Evolutionary conservation across 2,113 vertebrate species (phyloP), one percentile per base, ranked within the genome.

Genomic region (Lepus europaeus): DNA sequence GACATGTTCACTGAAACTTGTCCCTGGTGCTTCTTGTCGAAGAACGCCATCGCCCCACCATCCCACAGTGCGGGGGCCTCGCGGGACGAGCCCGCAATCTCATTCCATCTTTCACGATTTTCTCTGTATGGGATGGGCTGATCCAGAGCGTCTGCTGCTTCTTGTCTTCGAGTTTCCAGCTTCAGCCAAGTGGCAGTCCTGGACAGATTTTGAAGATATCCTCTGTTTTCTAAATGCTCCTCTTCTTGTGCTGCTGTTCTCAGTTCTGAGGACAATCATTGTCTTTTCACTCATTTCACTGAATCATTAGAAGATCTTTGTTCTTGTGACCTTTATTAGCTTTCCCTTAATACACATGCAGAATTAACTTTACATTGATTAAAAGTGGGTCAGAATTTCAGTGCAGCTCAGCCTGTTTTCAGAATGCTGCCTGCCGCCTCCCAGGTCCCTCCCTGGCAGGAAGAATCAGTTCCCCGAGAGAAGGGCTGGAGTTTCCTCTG

Each of bases 311-410:
- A 92, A 45, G 45, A 33, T 70, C 61, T 97, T 96, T 91, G 49
- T 97, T 92, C 77, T 90, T 14, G 1, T 68, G 81, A 90, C 89
- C 88, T 92, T 86, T 89, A 63, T 92, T 89, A 90, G 25, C 78
- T 59, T 95, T 81, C 51, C 74, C 16, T 88, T 96, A 88, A 73
- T 93, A 61, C 20, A 45, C 73, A 74, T 33, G 64, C 84, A 79
- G 13, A 97, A 88, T 96, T 92, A 94, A 92, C 93, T 88, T 27
- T 25, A 3, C 27, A 59, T 74, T 95, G 94, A 83, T 96, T 68
- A 63, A 51, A 96, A 96, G 85, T 95, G 88, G 93, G 93, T 92
- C 95, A 87, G 79, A 63, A 63, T 77, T 90, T 85, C 51, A 72
- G 16, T 3, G 69, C 92, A 16, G 2, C 9, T 93, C 68, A 72